Conservation (phyloP, 2,113 vertebrate genomes). For the Cardinalis cardinalis region DNA sequence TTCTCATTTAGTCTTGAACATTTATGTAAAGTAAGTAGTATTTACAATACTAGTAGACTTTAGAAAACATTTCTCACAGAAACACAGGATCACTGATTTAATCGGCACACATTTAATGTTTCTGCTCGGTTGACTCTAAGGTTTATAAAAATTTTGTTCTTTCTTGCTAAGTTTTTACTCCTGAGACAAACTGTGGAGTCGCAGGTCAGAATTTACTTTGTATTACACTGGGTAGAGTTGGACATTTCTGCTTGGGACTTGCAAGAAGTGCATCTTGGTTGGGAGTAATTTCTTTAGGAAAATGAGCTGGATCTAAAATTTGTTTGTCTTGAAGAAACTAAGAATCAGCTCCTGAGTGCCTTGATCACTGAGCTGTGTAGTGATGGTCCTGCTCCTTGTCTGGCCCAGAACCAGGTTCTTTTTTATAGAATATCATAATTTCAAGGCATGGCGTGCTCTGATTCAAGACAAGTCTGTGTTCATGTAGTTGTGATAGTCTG, state of each 20-base stretch:
- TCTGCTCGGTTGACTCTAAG: neutral
- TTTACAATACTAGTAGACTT: neutral
- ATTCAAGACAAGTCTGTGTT: neutral
- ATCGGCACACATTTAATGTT: neutral
- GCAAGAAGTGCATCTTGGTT: neutral
- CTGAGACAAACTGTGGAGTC: neutral
- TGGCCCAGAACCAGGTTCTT: neutral
- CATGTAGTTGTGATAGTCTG: neutral
- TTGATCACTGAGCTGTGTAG: neutral
- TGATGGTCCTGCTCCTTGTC: neutral
- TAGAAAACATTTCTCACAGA: neutral
- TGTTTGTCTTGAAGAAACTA: neutral
- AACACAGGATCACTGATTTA: neutral
- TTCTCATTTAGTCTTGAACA: neutral
- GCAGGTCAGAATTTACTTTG: neutral
- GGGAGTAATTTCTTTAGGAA: neutral
- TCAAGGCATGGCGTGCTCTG: neutral
- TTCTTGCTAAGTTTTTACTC: neutral
- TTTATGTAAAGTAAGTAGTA: neutral
- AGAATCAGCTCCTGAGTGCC: neutral
- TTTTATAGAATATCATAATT: neutral
- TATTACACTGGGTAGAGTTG: neutral
- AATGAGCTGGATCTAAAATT: accelerated
- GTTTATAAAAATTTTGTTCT: neutral
- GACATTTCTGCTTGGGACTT: neutral